Evolutionary conservation across 2,797 vertebrate genomes (phyloP), one percentile per base, ranked within the genome.

Genomic region (Alauda arvensis): DNA sequence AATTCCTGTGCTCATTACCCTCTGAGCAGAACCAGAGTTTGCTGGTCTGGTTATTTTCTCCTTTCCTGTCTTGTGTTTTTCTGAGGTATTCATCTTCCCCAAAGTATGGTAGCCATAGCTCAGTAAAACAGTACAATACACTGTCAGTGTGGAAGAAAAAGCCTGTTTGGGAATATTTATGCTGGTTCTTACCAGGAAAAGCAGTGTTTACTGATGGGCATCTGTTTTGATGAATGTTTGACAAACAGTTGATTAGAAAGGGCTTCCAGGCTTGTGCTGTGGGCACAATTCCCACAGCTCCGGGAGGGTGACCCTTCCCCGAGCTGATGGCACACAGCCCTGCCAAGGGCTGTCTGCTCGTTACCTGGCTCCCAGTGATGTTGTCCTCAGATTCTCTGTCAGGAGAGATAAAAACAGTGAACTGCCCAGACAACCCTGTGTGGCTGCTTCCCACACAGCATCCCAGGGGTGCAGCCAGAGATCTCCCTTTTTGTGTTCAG

Each of bases 161-260:
- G 24, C 14, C 31, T 49, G 17, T 65, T 56, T 14, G 10, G 28
- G 8, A 48, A 12, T 46, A 9, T 59, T 40, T 3, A 2, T 57
- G 29, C 20, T 78, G 21, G 3, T 67, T 88, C 26, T 24, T 29
- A 16, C 18, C 34, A 40, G 28, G 28, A 81, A 14, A 1, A 3
- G 43, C 7, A 2, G 19, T 24, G 51, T 68, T 76, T 53, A 49
- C 10, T 14, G 28, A 31, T 7, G 6, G 26, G 8, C 25, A 31
- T 48, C 25, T 69, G 31, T 49, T 77, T 60, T 29, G 55, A 39
- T 46, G 48, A 48, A 28, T 5, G 9, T 28, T n/a, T 75, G 48
- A 40, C 10, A 40, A 67, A 40, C 14, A 20, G 37, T 0, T 1
- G 3, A 4, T 0, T 13, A 65, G 21, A 46, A 61, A 57, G 6